A percentile compares a stretch with the other conserved stretches of the same genome.
These are phyloP conservation scores for Copidosoma floridanum DNA, from an alignment of 1,140 invertebrate species.

Conservation along the genomic window DNA sequence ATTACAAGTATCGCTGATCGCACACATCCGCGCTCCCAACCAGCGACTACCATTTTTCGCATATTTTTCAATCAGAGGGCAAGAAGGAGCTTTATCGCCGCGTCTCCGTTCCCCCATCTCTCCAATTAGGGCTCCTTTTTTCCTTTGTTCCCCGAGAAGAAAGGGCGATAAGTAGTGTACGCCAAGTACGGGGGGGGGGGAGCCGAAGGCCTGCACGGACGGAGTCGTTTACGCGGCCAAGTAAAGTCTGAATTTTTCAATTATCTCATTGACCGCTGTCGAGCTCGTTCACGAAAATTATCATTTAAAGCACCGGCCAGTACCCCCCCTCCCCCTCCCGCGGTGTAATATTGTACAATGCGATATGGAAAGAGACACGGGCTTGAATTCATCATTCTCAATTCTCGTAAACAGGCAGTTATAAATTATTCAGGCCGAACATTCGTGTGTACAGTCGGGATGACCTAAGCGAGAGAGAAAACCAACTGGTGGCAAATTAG, in stretches of 20 bases:
- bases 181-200: background rate
- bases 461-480: slow-evolving; percentile 49
- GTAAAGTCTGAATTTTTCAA: slow-evolving; percentile 26
- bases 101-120: background rate
- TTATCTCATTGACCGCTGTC: slow-evolving; percentile 25
- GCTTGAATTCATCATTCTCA: slow-evolving; percentile 57
- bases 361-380: slow-evolving; percentile 28
- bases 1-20: slow-evolving; percentile 35
- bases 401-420: slow-evolving; percentile 59
- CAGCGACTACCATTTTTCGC: slow-evolving; percentile 22
- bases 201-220: background rate
- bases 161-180: background rate
- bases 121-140: too few relatives aligned
- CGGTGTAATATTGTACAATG: slow-evolving; percentile 23
- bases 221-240: too few relatives aligned
- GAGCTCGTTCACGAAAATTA: slow-evolving; percentile 27
- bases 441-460: slow-evolving; percentile 28
- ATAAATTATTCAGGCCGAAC: slow-evolving; percentile 58
- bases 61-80: slow-evolving; percentile 27
- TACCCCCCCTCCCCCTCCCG: background rate
- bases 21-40: slow-evolving; percentile 18
- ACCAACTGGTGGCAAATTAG: slow-evolving; percentile 54
- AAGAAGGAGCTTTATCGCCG: too few relatives aligned
- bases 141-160: background rate
- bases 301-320: slow-evolving; percentile 1